Evolutionary conservation across 1,140 invertebrate genomes (phyloP).

Genomic region (Zaprionus inermis): DNA sequence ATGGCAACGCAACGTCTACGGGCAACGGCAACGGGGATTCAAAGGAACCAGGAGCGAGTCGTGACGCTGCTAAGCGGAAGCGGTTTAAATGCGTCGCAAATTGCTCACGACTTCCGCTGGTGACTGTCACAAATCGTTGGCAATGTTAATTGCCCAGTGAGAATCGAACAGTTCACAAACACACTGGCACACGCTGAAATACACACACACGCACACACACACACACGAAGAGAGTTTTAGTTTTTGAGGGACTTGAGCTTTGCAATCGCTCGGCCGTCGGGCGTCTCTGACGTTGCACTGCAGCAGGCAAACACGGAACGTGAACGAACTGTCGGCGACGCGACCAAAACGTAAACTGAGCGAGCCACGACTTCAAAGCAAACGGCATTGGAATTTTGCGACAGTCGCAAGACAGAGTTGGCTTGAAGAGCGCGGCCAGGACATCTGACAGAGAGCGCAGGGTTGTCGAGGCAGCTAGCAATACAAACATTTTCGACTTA

Average conservation of each 20-base stretch:
- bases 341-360: constrained; percentile 80
- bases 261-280: constrained; percentile 57
- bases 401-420: constrained; percentile 29
- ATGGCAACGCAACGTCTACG: no score
- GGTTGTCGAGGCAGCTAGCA: constrained; percentile 24
- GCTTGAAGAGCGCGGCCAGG: constrained; percentile 51
- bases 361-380: constrained; percentile 22
- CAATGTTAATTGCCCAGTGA: constrained; percentile 42
- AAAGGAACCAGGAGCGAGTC: constrained; percentile 6
- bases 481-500: no score
- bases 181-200: constrained; percentile 17
- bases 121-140: constrained; percentile 24
- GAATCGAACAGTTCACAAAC: constrained; percentile 15
- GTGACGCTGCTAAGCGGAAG: constrained; percentile 4
- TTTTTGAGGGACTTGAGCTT: constrained; percentile 39
- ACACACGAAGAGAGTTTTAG: constrained; percentile 36
- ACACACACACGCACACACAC: constrained; percentile 38
- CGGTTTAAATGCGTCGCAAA: constrained; percentile 39
- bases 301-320: constrained; percentile 57
- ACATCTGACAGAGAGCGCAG: constrained; percentile 55
- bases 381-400: constrained; percentile 74
- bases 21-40: no score
- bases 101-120: constrained; percentile 43
- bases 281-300: constrained; percentile 54
- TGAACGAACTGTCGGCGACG: constrained; percentile 64